These are phyloP conservation scores for Coturnix japonica DNA, from an alignment of 2,113 vertebrate species.

Conservation along the genomic window DNA sequence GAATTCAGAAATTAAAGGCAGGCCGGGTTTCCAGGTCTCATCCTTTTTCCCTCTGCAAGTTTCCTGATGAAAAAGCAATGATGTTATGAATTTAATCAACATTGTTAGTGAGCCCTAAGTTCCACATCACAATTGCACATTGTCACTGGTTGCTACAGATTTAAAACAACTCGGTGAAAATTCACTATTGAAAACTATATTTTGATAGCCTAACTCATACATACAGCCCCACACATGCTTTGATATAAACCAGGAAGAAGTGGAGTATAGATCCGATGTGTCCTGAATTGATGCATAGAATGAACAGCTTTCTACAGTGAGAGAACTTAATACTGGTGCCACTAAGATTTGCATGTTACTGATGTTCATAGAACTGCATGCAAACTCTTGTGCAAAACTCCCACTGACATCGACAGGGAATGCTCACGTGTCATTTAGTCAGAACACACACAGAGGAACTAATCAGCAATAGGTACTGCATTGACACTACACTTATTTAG, in stretches of 20 bases:
- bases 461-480: background rate
- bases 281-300: background rate
- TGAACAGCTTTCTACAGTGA: background rate
- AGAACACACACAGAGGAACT: background rate
- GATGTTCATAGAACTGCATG: background rate
- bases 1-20: background rate
- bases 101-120: background rate
- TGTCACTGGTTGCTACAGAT: background rate
- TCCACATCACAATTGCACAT: fast-evolving
- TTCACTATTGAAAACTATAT: background rate
- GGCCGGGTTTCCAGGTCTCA: background rate
- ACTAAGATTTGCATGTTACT: background rate
- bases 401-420: background rate
- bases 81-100: background rate
- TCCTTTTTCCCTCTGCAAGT: background rate
- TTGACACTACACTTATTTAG: background rate
- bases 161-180: background rate
- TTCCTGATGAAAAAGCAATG: background rate
- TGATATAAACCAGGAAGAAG: background rate
- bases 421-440: background rate
- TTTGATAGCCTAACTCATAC: background rate
- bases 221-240: background rate
- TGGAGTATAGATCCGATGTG: background rate
- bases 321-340: background rate
- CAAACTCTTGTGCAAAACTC: background rate